Base-by-base conservation (phyloP, 2,888 invertebrate species). In the Ischnus inquisitorius region DNA sequence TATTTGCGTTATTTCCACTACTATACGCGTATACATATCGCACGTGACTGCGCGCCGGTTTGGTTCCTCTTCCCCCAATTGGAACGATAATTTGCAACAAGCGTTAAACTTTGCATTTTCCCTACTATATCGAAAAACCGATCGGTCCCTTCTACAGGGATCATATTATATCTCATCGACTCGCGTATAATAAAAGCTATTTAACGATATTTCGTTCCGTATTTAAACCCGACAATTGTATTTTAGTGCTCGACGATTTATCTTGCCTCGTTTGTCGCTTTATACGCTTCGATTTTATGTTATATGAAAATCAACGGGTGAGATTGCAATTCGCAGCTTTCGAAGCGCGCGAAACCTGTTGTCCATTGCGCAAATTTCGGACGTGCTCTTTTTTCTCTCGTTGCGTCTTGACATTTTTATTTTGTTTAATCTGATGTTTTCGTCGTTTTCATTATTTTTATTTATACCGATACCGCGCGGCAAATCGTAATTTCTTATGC, bases 401-500 rank as follows among this genome's bases (percentile, higher is more conserved):
- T n/a, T n/a, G n/a, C n/a, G n/a, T 57, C 48, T 12, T 19, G 0
- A 14, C 3, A 22, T n/a, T 41, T 19, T 16, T 48, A 34, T 22
- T 43, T 76, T 39, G 16, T 25, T 48, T 25, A 25, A 28, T 65
- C 65, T 39, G 34, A 34, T 34, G 51, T 48, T n/a, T 41, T 57
- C 43, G 25, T 67, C 65, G 10, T 65, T 41, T 22, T 14, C 14
- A 14, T 62, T 14, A 8, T 43, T 43, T 43, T 43, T 46, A 77
- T 60, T 60, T 41, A 57, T 39, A 41, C 41, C 12, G 39, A 57
- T 64, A 62, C 67, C 34, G 67, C 67, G 67, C 72, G 85, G 86
- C 79, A 82, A n/a, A 86, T 85, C 83, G 91, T 89, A 90, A 91
- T 91, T 91, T 91, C 85, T 90, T 91, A 91, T 91, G 90, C 90